Conservation (phyloP, 2,797 vertebrate genomes). For the Oreonectes daqikongensis region DNA sequence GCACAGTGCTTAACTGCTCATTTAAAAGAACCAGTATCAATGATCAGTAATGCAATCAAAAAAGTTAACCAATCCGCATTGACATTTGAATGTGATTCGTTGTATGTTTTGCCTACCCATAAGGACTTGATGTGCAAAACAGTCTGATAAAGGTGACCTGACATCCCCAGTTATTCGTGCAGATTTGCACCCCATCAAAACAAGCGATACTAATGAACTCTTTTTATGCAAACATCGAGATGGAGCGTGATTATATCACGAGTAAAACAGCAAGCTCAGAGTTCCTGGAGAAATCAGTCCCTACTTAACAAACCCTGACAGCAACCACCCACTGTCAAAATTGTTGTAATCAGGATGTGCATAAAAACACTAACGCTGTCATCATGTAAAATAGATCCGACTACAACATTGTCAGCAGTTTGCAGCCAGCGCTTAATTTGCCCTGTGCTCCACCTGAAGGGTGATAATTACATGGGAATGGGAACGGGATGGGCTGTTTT, state of each 20-base stretch:
- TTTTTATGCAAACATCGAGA: conserved; percentile 29
- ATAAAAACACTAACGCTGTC: conserved; percentile 55
- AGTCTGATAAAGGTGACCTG: not conserved
- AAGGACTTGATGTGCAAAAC: not conserved
- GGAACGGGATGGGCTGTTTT: conserved; percentile 69
- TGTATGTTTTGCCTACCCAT: not conserved
- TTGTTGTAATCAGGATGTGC: conserved; percentile 57
- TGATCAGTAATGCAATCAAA: too few species aligned
- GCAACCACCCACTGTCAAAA: conserved; percentile 44
- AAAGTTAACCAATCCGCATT: not conserved
- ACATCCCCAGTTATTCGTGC: not conserved
- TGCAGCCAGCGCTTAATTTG: conserved; percentile 55
- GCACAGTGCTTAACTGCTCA: too few species aligned
- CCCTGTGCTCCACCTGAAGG: conserved; percentile 69
- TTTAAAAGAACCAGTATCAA: too few species aligned
- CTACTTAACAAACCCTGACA: conserved; percentile 29
- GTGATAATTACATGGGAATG: conserved; percentile 69
- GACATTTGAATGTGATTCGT: not conserved
- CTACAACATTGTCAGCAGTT: conserved; percentile 46
- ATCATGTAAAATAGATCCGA: conserved; percentile 54
- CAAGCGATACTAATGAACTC: conserved; percentile 13
- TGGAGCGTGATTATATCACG: not conserved
- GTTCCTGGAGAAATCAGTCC: not conserved
- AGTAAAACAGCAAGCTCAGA: conserved; percentile 3
- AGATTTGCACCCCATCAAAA: not conserved